These are phyloP conservation scores for Drosophila nebulosa DNA, from an alignment of 1,140 invertebrate species.

Conservation along the genomic window DNA sequence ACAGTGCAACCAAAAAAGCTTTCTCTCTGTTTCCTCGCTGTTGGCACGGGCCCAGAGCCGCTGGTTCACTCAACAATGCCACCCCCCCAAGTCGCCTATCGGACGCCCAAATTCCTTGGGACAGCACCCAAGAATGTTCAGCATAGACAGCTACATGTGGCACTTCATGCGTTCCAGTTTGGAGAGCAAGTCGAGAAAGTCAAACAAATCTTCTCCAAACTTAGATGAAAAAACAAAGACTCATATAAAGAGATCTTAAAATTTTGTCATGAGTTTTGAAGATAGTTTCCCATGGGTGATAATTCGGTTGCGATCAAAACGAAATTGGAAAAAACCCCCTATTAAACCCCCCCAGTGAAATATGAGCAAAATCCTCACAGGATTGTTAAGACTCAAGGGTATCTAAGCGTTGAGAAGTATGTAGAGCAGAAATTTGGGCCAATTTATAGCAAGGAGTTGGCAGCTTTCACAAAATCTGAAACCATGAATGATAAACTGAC, in stretches of 20 bases:
- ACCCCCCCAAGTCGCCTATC: conserved; percentile 53
- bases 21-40: conserved; percentile 51
- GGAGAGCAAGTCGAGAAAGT: neutral
- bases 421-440: conserved; percentile 64
- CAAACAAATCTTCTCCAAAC: neutral
- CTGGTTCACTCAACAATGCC: conserved; percentile 46
- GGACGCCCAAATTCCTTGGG: conserved; percentile 51
- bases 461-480: conserved; percentile 24
- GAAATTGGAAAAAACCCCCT: conserved; percentile 29
- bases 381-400: conserved; percentile 52
- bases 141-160: conserved; percentile 38
- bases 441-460: conserved; percentile 52
- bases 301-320: conserved; percentile 4
- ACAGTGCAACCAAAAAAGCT: conserved; percentile 49
- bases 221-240: neutral
- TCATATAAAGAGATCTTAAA: conserved; percentile 53
- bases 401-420: conserved; percentile 41
- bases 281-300: conserved; percentile 26
- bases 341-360: conserved; percentile 50
- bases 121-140: conserved; percentile 33
- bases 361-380: conserved; percentile 55
- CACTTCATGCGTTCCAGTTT: conserved; percentile 41
- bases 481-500: conserved; percentile 21
- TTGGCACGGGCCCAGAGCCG: conserved; percentile 60
- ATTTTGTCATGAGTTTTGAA: conserved; percentile 59